Evolutionary conservation across 2,888 invertebrate species (phyloP).

Genomic region (Drosophila antonietae): DNA sequence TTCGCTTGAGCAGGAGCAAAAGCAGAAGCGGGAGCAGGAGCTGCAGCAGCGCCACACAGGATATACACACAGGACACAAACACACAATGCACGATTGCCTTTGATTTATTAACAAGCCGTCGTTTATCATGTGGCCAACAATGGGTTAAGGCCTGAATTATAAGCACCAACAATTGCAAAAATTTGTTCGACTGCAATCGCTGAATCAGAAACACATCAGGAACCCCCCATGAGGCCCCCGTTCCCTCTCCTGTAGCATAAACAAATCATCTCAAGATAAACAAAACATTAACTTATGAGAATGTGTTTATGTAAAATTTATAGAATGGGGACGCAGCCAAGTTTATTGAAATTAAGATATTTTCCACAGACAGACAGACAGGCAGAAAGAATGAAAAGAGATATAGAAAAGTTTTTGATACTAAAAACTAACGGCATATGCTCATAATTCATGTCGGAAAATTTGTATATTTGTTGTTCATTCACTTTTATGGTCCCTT

Average conservation of each 20-base stretch:
- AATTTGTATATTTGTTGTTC: constrained; percentile 29
- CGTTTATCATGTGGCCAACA: constrained; percentile 76
- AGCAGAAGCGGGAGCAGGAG: neutral
- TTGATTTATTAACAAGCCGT: constrained; percentile 77
- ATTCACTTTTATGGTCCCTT: constrained; percentile 25
- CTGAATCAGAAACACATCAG: constrained; percentile 18
- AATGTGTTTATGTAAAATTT: constrained; percentile 14
- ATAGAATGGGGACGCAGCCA: constrained; percentile 43
- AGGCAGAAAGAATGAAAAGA: neutral
- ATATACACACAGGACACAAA: constrained; percentile 26
- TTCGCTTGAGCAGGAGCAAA: neutral
- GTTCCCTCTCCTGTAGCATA: constrained; percentile 30
- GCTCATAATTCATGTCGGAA: constrained; percentile 62
- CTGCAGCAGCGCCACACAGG: constrained; percentile 16
- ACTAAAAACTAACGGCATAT: constrained; percentile 55
- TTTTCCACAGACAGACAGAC: constrained; percentile 35
- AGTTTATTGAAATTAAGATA: constrained; percentile 74
- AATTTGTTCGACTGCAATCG: constrained; percentile 58
- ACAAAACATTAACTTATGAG: constrained; percentile 39
- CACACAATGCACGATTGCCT: constrained; percentile 54
- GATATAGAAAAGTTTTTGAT: constrained; percentile 18
- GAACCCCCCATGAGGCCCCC: neutral
- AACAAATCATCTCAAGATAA: constrained; percentile 65
- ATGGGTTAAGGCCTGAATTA: constrained; percentile 65
- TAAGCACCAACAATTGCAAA: constrained; percentile 51